phyloP scores from a whole-genome alignment of 2,797 vertebrate species.

The Trichosurus vulpecula region DNA sequence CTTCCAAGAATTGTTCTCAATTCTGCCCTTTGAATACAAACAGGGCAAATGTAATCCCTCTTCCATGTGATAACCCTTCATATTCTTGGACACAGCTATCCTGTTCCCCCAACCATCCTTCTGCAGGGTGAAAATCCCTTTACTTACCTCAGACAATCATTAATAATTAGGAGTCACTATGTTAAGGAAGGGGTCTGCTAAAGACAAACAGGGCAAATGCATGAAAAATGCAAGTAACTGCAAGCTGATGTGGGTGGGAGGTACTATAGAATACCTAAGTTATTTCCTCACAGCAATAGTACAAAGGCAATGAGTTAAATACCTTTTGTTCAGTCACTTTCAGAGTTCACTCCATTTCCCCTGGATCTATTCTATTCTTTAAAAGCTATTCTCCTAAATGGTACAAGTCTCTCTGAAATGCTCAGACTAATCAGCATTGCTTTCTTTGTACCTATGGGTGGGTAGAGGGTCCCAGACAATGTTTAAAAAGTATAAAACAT shows the following conservation, averaged over 20 bases:
- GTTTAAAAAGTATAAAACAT: not conserved
- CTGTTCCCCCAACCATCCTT: not conserved
- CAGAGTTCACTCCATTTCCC: not conserved
- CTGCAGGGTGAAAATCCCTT: not conserved
- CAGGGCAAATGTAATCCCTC: not conserved
- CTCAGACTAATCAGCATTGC: not conserved
- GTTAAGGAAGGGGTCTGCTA: not conserved
- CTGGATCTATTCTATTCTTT: not conserved
- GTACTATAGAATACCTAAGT: not conserved
- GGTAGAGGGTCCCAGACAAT: not conserved
- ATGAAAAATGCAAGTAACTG: not conserved
- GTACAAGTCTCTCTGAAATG: not conserved
- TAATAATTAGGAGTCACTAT: not conserved
- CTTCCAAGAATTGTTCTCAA: not conserved
- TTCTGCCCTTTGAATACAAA: not conserved
- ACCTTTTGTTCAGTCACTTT: not conserved
- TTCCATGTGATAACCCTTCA: not conserved
- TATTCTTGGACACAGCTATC: not conserved
- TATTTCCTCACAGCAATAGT: not conserved
- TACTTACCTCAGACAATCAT: not conserved
- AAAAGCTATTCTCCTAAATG: not conserved
- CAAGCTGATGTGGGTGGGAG: not conserved
- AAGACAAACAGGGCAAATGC: not conserved
- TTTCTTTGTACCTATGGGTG: not conserved
- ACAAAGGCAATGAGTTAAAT: not conserved